Conservation (phyloP, 2,888 invertebrate species). For the Thyatira batis region DNA sequence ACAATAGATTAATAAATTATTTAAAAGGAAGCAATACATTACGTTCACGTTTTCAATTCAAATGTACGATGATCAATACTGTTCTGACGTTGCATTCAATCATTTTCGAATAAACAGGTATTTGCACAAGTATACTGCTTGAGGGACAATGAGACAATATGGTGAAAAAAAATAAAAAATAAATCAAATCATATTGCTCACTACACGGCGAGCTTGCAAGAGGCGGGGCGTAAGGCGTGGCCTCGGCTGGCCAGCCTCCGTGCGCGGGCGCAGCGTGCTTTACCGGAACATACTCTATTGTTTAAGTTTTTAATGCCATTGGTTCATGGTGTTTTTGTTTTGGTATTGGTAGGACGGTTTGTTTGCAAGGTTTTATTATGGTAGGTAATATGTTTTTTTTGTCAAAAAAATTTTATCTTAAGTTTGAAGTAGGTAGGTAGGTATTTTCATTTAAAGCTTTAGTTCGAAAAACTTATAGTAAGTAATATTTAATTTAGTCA, state of each 20-base stretch:
- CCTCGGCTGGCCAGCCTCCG: constrained; percentile 51
- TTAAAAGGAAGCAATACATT: not conserved
- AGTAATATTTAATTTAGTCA: no score
- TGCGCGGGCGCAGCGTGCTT: constrained; percentile 55
- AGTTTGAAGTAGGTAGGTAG: not conserved
- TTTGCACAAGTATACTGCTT: not conserved
- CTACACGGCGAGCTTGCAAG: constrained; percentile 10
- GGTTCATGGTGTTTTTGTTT: constrained; percentile 19
- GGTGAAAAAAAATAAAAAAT: not conserved
- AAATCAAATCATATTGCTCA: constrained; percentile 4
- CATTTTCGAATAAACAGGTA: not conserved
- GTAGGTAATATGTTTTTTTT: no score
- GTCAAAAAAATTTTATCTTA: no score
- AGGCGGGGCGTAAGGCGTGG: constrained; percentile 68
- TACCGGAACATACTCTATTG: constrained; percentile 66
- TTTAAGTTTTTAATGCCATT: constrained; percentile 33
- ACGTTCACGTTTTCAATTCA: not conserved
- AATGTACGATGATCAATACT: not conserved
- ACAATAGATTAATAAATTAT: not conserved
- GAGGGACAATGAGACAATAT: not conserved
- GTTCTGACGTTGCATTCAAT: not conserved
- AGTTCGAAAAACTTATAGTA: no score
- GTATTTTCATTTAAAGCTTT: no score
- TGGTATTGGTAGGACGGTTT: not conserved
- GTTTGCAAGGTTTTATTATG: not conserved